Evolutionary conservation across 2,888 invertebrate species (phyloP), one percentile per base, ranked within the genome.

Genomic region (Crepidodera aurea): DNA sequence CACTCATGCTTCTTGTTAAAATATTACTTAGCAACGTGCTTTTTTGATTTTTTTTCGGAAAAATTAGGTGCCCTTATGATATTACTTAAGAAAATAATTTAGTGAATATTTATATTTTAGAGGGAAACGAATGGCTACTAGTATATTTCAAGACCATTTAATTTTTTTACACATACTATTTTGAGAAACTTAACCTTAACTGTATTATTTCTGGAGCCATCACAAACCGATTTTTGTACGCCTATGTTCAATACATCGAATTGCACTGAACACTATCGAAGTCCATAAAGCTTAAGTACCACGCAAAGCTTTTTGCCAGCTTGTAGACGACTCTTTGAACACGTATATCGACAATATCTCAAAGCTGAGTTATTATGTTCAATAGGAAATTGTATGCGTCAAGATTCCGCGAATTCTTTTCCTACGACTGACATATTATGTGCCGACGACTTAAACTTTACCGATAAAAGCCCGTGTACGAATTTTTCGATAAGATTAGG

Each of bases 291-390:
- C 69, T 67, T 65, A 71, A 72, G 75, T 72, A 76, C 73, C 75
- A 73, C 73, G 73, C 73, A 75, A 75, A 73, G 75, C 76, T 75
- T 67, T 76, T 74, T 73, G 68, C 69, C 66, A 65, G 65, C 72
- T 71, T 73, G 72, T 74, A 69, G 70, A 67, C 68, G 68, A 66
- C 54, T 64, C 62, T 56, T 62, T 53, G 50, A 57, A 65, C 67
- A 62, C 64, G 48, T 61, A 65, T 64, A 69, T 68, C 65, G 65
- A 53, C 65, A 68, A 67, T 72, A 73, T 71, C 67, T 65, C 57
- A 64, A 68, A 64, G 67, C 65, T 69, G 66, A 72, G 62, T 72
- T 71, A 72, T 72, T 70, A 66, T 70, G 70, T 70, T 68, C 65
- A 69, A 68, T 70, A 68, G 65, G 61, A 66, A 69, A 69, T 69